phyloP scores from a whole-genome alignment of 2,113 vertebrate genomes.

The Salvelinus namaycush region DNA sequence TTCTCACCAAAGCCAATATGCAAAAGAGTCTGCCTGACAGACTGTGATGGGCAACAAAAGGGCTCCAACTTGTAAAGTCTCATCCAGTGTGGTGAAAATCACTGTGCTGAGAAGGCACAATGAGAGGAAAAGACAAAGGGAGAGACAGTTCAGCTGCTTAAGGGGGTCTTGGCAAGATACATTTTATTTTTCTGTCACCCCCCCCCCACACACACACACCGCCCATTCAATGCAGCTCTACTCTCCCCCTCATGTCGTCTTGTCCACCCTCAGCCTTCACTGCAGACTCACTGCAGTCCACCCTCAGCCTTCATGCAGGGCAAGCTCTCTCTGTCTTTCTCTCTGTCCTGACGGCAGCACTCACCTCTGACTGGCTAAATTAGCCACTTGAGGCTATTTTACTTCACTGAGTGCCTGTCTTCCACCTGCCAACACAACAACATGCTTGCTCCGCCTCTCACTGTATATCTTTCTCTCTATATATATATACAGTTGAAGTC shows the following conservation, averaged over 20 bases:
- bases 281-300: background rate
- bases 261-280: background rate
- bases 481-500: too few species aligned
- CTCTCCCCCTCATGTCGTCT: background rate
- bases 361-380: background rate
- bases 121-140: constrained; percentile 1
- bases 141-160: constrained; percentile 9
- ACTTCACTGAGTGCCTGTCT: background rate
- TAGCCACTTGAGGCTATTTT: background rate
- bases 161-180: background rate
- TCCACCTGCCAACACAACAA: background rate
- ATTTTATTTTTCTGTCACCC: background rate
- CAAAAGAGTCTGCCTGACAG: background rate
- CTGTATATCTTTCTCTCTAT: background rate
- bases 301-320: background rate
- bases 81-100: background rate
- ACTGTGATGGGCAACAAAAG: background rate
- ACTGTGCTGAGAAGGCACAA: background rate
- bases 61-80: background rate
- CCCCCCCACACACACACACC: too few species aligned
- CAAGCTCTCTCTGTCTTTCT: background rate
- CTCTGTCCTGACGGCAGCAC: background rate
- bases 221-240: constrained; percentile 17
- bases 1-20: background rate
- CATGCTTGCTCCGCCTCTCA: background rate